Conservation (phyloP, 2,113 vertebrate genomes). For the Cephalopterus ornatus region DNA sequence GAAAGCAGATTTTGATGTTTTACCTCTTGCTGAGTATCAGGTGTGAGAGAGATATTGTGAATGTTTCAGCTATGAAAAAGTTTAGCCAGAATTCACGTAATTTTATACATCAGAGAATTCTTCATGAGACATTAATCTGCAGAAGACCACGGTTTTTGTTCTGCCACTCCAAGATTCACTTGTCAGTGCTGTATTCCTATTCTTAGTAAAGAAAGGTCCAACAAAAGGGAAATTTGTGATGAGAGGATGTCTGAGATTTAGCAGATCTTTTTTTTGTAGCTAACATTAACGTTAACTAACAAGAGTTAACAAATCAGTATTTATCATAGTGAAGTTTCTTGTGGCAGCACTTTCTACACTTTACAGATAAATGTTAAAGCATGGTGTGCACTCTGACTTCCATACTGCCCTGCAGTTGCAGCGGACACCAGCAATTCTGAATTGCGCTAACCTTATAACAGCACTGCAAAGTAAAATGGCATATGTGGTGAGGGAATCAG, state of each 20-base stretch:
- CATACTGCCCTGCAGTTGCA: background rate
- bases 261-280: background rate
- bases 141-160: background rate
- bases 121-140: background rate
- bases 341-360: rapidly evolving
- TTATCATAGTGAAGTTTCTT: background rate
- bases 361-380: background rate
- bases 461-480: background rate
- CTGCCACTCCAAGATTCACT: background rate
- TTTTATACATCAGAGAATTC: background rate
- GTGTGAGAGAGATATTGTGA: background rate
- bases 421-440: background rate
- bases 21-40: background rate
- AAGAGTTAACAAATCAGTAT: background rate
- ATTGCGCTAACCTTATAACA: background rate
- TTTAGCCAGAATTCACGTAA: background rate
- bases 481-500: background rate
- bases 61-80: background rate
- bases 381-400: background rate
- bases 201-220: background rate
- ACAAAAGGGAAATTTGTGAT: background rate
- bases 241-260: background rate
- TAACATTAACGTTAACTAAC: background rate
- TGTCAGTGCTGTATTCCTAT: background rate
- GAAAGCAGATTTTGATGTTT: background rate